Percentiles rank a stretch among this genome's conserved stretches.
These are phyloP conservation scores for Stenodema calcarata DNA, from an alignment of 2,888 invertebrate species.

Conservation along the genomic window DNA sequence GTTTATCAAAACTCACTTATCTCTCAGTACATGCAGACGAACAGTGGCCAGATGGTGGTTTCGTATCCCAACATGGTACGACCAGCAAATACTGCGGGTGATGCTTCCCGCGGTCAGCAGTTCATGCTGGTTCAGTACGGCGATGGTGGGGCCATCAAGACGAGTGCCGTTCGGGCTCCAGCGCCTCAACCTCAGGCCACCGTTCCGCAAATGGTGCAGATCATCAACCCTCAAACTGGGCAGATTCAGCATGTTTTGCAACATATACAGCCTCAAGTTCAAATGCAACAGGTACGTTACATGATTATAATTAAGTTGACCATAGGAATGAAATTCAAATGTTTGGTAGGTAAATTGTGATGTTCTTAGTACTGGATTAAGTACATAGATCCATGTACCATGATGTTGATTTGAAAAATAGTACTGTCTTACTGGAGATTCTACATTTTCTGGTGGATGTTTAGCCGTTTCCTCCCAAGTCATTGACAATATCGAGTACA, in stretches of 20 bases:
- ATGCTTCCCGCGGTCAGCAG: conserved; percentile 35
- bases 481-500: too few species aligned
- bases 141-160: conserved; percentile 43
- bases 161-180: conserved; percentile 35
- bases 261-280: conserved; percentile 53
- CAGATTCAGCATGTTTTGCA: conserved; percentile 54
- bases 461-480: too few species aligned
- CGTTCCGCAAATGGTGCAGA: conserved; percentile 54
- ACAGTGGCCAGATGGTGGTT: conserved; percentile 54
- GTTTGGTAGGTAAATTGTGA: too few species aligned
- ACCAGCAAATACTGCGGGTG: conserved; percentile 25
- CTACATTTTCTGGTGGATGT: too few species aligned
- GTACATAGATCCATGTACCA: too few species aligned
- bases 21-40: conserved; percentile 53
- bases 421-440: too few species aligned
- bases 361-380: too few species aligned
- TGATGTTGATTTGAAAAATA: too few species aligned
- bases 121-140: conserved; percentile 53
- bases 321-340: too few species aligned
- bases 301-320: background rate
- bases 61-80: conserved; percentile 53
- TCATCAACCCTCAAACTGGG: conserved; percentile 54
- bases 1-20: conserved; percentile 24
- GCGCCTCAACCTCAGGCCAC: conserved; percentile 34
- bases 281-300: conserved; percentile 51